Conservation (phyloP, 2,888 invertebrate genomes). For the Xanthia icteritia region DNA sequence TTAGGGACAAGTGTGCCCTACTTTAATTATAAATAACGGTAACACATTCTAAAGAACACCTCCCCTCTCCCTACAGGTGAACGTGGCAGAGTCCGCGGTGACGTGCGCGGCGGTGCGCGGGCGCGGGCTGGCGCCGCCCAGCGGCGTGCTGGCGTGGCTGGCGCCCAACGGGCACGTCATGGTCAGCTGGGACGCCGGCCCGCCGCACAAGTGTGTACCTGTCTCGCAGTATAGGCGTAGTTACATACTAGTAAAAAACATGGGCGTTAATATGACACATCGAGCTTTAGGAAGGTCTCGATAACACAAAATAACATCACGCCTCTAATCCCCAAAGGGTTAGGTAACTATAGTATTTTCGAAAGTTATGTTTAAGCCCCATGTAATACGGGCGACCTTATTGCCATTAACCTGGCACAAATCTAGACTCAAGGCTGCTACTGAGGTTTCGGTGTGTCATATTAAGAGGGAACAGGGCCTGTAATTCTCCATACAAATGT, state of each 20-base stretch:
- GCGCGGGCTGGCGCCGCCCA: conserved; percentile 91
- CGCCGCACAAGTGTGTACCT: conserved; percentile 70
- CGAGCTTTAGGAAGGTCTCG: too few species aligned
- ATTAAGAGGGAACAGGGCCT: too few species aligned
- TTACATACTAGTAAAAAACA: not conserved
- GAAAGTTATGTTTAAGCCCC: not conserved
- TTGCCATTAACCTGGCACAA: not conserved
- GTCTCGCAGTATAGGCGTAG: fast-evolving
- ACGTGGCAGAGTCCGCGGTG: conserved; percentile 74
- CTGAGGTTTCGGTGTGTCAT: not conserved
- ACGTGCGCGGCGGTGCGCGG: conserved; percentile 83
- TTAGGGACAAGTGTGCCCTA: not conserved
- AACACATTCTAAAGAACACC: not conserved
- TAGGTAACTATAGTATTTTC: not conserved
- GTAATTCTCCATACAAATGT: too few species aligned
- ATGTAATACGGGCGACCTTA: not conserved
- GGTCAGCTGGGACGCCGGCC: conserved; percentile 92
- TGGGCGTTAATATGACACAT: not conserved
- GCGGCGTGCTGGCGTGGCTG: conserved; percentile 91
- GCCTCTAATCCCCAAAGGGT: not conserved
- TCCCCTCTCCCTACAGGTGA: conserved; percentile 69
- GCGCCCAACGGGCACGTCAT: conserved; percentile 91
- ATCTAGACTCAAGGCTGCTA: not conserved
- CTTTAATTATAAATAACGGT: not conserved
- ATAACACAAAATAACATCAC: not conserved